Base-by-base conservation (phyloP, 2,888 invertebrate genomes). In the Lottia scabra region DNA sequence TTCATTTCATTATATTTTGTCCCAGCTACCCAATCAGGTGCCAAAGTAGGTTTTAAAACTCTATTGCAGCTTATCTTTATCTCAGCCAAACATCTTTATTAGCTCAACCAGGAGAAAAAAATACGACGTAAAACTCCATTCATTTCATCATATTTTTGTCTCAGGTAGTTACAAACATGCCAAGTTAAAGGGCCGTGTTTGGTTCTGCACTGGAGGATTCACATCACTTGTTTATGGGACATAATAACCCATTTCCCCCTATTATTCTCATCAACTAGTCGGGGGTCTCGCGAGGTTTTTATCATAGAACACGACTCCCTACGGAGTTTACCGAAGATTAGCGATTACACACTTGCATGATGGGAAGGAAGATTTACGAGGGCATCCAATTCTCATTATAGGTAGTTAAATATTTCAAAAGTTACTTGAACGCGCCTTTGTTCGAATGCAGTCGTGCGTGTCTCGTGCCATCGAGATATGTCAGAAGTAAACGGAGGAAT, bases 271-370 rank as follows among this genome's bases (percentile, higher is more conserved):
- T 56, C 56, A 12, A 56, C 23, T 56, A 13, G 56, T 56, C 19
- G 56, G 56, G 56, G 56, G 56, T 56, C 56, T 56, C 56, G 56
- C 56, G 56, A 56, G 56, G 13, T 23, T 23, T 23, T 56, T 56
- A 56, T 56, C 56, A 56, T 56, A 19, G 12, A 56, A 23, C 56
- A 56, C 56, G 56, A 19, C 56, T 56, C 56, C 56, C 56, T 56
- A 56, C 56, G 56, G 56, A 56, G 56, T 56, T 56, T 56, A 56
- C 56, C 56, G 56, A 56, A 56, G 56, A 56, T 56, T 56, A 56
- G 56, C 56, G 56, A 56, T 56, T 56, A 56, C 23, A 56, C 19
- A 56, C 19, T 56, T 56, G 56, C 56, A 56, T 56, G 56, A 56
- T 56, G 56, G 56, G 56, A 56, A 56, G 56, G 56, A 56, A 56